phyloP scores from a whole-genome alignment of 2,113 vertebrate genomes.

The Calcarius ornatus region DNA sequence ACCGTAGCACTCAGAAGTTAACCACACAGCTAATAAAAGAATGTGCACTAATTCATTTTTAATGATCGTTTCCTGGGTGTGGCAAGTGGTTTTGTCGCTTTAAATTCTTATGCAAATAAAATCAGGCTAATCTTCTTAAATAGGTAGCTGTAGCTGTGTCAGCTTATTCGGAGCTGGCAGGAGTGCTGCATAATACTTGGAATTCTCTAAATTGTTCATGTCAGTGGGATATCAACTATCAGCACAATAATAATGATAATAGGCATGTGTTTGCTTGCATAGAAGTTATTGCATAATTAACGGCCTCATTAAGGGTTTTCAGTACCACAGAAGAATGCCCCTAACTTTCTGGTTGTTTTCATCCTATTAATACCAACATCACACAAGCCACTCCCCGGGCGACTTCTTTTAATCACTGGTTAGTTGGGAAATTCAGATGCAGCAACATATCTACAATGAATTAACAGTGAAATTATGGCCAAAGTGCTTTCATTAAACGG shows the following conservation, averaged over 20 bases:
- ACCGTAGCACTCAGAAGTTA: not conserved
- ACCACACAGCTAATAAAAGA: conserved; percentile 31
- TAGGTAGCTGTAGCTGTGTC: conserved; percentile 80
- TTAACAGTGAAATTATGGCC: not conserved
- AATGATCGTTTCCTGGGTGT: conserved; percentile 77
- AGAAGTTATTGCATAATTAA: conserved; percentile 38
- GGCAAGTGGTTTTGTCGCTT: conserved; percentile 79
- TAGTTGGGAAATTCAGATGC: conserved; percentile 3
- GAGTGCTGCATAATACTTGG: conserved; percentile 79
- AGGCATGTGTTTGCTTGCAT: conserved; percentile 14
- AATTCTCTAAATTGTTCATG: conserved; percentile 83
- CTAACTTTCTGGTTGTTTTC: conserved; percentile 16
- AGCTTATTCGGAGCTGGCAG: conserved; percentile 70
- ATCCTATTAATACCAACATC: conserved; percentile 20
- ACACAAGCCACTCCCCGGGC: conserved; percentile 1
- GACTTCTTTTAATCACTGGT: not conserved
- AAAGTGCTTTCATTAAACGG: not conserved
- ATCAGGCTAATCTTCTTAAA: conserved; percentile 86
- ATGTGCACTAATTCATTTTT: conserved; percentile 57
- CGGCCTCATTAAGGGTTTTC: conserved; percentile 19
- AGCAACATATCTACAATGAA: conserved; percentile 7
- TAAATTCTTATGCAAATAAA: conserved; percentile 87
- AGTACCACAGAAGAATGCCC: not conserved
- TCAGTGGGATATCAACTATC: conserved; percentile 78
- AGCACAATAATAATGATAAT: conserved; percentile 72